A percentile compares a stretch with the other conserved stretches of the same genome.
Evolutionary conservation across 2,797 vertebrate species (phyloP).

Genomic region (Poecilia velifera): DNA sequence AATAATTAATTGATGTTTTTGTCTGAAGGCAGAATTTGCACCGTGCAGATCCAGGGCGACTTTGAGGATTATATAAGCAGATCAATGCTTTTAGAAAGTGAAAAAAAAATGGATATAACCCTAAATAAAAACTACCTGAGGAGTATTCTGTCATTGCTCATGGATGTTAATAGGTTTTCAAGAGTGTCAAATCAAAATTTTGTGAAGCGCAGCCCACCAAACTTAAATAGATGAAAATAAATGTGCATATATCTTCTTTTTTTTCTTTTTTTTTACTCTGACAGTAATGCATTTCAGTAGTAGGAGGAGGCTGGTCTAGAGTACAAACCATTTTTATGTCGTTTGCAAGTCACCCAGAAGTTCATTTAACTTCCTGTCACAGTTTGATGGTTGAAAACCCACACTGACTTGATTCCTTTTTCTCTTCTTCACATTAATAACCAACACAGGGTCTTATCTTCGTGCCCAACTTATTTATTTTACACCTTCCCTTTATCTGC

Average conservation of each 20-base stretch:
- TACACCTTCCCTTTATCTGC: slow-evolving; percentile 18
- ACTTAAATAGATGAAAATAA: slow-evolving; percentile 22
- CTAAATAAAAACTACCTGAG: slow-evolving; percentile 5
- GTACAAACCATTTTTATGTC: neutral
- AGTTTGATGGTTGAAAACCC: slow-evolving; percentile 3
- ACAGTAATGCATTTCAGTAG: neutral
- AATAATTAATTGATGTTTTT: neutral
- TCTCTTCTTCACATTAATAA: slow-evolving; percentile 22
- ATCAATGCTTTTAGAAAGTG: neutral
- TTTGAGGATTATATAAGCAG: neutral
- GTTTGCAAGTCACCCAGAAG: neutral
- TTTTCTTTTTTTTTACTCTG: neutral
- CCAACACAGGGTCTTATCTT: slow-evolving; percentile 22
- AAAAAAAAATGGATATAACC: neutral
- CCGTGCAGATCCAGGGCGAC: neutral
- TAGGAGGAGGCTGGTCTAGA: neutral
- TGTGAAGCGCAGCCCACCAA: slow-evolving; percentile 7
- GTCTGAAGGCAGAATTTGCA: neutral
- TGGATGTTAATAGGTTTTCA: slow-evolving; percentile 18
- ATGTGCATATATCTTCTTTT: neutral
- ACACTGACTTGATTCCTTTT: neutral
- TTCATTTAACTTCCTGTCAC: slow-evolving; percentile 12
- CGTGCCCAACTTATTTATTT: slow-evolving; percentile 36
- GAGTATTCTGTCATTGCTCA: slow-evolving; percentile 6
- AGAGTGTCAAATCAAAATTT: slow-evolving; percentile 6